Percentiles rank a stretch among this genome's conserved stretches.
These are phyloP conservation scores for Listronotus bonariensis DNA, from an alignment of 1,140 invertebrate genomes.

Conservation along the genomic window DNA sequence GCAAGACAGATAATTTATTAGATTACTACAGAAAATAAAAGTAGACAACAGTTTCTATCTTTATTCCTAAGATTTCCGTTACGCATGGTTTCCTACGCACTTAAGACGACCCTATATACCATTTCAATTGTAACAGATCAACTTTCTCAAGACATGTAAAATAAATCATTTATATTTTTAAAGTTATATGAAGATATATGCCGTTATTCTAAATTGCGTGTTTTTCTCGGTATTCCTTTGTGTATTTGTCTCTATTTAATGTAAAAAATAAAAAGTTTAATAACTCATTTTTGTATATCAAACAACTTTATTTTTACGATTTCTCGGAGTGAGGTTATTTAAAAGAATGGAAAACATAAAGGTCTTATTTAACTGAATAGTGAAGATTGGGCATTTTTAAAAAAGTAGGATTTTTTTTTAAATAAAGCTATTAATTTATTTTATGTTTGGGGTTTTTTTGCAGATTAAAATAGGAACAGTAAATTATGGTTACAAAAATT, in stretches of 20 bases:
- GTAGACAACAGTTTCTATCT: conserved; percentile 16
- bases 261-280: no score
- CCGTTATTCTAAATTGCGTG: conserved; percentile 16
- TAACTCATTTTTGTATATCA: no score
- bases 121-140: conserved; percentile 32
- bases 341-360: no score
- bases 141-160: conserved; percentile 30
- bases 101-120: conserved; percentile 33
- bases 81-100: conserved; percentile 31
- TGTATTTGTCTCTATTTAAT: background rate
- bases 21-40: conserved; percentile 15
- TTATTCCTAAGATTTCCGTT: conserved; percentile 27
- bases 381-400: no score
- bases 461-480: no score
- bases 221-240: conserved; percentile 3
- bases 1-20: background rate
- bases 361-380: no score
- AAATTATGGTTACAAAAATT: no score
- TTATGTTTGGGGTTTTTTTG: no score
- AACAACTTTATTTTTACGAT: no score
- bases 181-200: conserved; percentile 2
- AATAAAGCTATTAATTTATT: no score
- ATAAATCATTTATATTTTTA: conserved; percentile 25
- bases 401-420: no score
- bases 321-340: no score